Evolutionary conservation across 2,113 vertebrate genomes (phyloP).

Genomic region (Myotis yumanensis): DNA sequence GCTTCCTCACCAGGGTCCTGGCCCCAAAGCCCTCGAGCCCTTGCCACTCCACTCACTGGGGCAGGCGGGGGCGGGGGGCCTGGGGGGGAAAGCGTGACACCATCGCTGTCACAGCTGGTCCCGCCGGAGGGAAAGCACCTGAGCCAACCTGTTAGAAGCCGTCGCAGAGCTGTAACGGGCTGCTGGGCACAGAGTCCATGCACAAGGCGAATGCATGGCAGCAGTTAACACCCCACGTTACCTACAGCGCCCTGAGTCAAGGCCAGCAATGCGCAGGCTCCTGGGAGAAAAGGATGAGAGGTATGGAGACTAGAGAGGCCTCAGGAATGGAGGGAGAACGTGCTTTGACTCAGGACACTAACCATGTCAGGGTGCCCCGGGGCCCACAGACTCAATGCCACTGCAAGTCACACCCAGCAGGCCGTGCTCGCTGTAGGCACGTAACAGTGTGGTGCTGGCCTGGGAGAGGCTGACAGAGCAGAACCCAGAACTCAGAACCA

Average conservation of each 20-base stretch:
- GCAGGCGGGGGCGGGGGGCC: no score
- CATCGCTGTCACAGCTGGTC: not conserved
- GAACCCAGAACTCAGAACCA: not conserved
- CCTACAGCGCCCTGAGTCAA: no score
- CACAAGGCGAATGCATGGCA: no score
- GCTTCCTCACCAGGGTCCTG: no score
- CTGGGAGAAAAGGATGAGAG: not conserved
- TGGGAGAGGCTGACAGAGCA: not conserved
- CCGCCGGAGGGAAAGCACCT: not conserved
- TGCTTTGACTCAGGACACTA: no score
- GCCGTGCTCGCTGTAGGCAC: not conserved
- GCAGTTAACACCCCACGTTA: no score
- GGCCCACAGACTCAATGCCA: not conserved
- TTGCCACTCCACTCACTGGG: no score
- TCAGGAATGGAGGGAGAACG: not conserved
- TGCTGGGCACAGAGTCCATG: not conserved
- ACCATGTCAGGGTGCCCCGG: no score
- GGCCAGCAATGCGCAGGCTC: not conserved
- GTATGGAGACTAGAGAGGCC: not conserved
- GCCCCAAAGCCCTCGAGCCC: not conserved
- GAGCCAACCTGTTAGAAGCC: no score
- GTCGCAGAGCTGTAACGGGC: not conserved
- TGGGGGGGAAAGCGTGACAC: not conserved
- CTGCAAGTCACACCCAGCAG: no score
- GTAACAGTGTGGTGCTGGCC: rapidly evolving